phyloP scores from a whole-genome alignment of 2,797 vertebrate genomes.

The Molossus molossus region DNA sequence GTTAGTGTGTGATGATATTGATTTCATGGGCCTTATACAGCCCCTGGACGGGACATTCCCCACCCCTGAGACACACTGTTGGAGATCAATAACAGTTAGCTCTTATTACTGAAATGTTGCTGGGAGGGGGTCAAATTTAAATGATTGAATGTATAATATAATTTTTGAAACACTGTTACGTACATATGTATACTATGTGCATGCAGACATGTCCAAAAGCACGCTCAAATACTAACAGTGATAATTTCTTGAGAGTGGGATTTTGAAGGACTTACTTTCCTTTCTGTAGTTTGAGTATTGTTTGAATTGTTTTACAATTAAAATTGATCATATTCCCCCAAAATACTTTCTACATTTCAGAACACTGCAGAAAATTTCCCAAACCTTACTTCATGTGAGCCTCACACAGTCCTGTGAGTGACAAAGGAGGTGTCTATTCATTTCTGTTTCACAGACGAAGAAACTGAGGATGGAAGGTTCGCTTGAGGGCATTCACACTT shows the following conservation, averaged over 20 bases:
- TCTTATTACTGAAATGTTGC: neutral
- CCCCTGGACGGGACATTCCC: no score
- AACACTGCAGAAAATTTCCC: conserved; percentile 21
- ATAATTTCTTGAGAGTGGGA: neutral
- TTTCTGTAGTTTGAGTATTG: conserved; percentile 14
- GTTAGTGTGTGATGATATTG: no score
- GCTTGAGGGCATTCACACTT: neutral
- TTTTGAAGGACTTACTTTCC: neutral
- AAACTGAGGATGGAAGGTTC: neutral
- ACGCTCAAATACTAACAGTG: neutral
- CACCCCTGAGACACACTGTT: neutral
- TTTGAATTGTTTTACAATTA: conserved; percentile 43
- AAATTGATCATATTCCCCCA: neutral
- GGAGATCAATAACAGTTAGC: neutral
- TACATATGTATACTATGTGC: neutral
- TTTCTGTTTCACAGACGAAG: conserved; percentile 55
- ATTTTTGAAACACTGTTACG: conserved; percentile 5
- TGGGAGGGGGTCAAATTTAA: neutral
- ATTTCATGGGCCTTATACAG: no score
- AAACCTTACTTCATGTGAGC: neutral
- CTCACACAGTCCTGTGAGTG: neutral
- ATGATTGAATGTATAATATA: neutral
- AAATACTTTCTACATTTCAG: neutral
- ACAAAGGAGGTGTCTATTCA: neutral
- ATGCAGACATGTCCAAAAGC: neutral